A percentile compares a stretch with the other conserved stretches of the same genome.
phyloP scores from a whole-genome alignment of 2,113 vertebrate species.

The Panurus biarmicus region DNA sequence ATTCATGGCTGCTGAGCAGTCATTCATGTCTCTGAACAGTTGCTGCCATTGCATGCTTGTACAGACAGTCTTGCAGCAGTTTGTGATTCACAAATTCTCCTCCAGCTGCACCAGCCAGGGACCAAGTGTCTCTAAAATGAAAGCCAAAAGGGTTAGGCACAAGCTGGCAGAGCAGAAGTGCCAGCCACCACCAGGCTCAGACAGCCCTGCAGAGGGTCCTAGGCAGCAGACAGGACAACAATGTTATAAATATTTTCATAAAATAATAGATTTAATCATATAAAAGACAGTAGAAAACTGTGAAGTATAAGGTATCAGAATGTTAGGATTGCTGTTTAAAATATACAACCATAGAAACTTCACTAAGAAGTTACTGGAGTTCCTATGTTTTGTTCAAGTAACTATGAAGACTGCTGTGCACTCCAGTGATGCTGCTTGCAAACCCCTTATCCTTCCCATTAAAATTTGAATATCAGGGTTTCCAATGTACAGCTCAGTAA shows the following conservation, averaged over 20 bases:
- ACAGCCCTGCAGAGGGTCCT: not conserved
- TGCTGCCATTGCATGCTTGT: fast-evolving
- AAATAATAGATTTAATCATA: not conserved
- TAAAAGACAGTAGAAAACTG: not conserved
- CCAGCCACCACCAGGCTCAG: not conserved
- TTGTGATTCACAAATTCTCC: not conserved
- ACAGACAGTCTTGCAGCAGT: not conserved
- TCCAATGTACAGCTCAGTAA: not conserved
- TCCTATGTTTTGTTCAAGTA: not conserved
- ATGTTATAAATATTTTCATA: not conserved
- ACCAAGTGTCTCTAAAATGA: not conserved
- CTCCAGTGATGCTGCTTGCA: not conserved
- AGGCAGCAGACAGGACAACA: not conserved
- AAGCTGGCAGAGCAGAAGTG: not conserved
- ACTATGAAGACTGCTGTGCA: not conserved
- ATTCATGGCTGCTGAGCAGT: not conserved
- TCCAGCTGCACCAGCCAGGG: not conserved
- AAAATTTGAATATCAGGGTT: not conserved
- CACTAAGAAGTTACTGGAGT: not conserved
- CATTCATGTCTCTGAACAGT: not conserved
- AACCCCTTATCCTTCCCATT: not conserved
- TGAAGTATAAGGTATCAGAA: not conserved
- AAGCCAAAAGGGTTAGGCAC: not conserved
- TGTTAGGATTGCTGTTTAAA: not conserved
- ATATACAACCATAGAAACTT: not conserved